These are phyloP conservation scores for Thecophora atra DNA, from an alignment of 2,888 invertebrate genomes.

Conservation along the genomic window DNA sequence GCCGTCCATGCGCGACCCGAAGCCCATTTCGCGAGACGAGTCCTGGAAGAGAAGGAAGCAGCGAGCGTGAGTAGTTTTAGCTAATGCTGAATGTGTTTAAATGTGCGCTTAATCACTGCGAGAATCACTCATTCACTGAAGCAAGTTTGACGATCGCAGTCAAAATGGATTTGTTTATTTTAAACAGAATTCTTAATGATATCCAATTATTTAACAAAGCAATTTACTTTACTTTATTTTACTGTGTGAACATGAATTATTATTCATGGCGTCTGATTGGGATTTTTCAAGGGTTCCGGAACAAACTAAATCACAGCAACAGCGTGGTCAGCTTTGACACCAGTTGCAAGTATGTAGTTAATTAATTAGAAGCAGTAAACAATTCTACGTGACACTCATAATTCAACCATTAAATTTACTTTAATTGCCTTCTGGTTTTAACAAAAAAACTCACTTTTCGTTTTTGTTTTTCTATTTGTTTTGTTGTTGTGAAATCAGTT, in stretches of 20 bases:
- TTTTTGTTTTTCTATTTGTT: neutral
- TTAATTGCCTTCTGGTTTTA: too few species aligned
- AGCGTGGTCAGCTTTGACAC: neutral
- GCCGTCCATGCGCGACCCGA: constrained; percentile 85
- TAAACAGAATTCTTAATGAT: neutral
- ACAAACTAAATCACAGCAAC: too few species aligned
- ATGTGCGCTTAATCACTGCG: too few species aligned
- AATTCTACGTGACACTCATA: too few species aligned
- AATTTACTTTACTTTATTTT: too few species aligned
- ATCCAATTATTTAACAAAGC: constrained; percentile 1
- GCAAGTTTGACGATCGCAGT: constrained; percentile 2
- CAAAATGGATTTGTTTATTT: too few species aligned
- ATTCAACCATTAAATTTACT: too few species aligned
- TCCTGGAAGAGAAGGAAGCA: constrained; percentile 48
- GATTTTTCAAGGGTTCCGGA: too few species aligned
- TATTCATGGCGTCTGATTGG: too few species aligned
- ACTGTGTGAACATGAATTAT: too few species aligned
- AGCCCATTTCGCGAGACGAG: constrained; percentile 74
- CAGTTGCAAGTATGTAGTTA: neutral
- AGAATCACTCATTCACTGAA: too few species aligned
- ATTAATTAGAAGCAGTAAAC: neutral
- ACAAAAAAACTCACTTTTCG: neutral
- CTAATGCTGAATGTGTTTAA: neutral
- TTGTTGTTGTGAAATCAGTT: neutral
- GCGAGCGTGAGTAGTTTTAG: neutral